phyloP scores from a whole-genome alignment of 2,113 vertebrate genomes.

The Geothlypis trichas region DNA sequence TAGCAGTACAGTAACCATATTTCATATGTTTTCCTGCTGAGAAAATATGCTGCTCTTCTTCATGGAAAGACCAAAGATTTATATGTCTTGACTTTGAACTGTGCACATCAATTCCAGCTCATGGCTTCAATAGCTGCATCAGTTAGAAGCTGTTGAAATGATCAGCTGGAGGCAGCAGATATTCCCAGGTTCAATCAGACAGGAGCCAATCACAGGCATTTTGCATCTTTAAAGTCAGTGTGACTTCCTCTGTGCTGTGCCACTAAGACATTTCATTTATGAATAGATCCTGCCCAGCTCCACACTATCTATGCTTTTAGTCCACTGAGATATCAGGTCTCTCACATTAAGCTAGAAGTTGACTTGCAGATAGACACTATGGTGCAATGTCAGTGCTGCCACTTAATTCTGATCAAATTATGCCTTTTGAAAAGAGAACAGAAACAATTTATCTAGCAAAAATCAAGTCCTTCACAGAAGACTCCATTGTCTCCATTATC shows the following conservation, averaged over 20 bases:
- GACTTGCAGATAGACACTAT: neutral
- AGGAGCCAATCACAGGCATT: neutral
- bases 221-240: neutral
- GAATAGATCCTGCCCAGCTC: neutral
- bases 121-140: constrained; percentile 5
- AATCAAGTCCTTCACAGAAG: neutral
- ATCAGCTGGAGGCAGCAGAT: constrained; percentile 42
- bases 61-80: constrained; percentile 32
- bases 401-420: neutral
- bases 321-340: neutral
- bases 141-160: constrained; percentile 6
- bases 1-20: neutral
- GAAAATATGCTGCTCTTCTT: constrained; percentile 35
- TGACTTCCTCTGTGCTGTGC: neutral
- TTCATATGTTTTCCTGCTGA: neutral
- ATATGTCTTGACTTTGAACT: constrained; percentile 22
- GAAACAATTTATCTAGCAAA: neutral
- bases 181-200: constrained; percentile 40
- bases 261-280: neutral
- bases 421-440: neutral
- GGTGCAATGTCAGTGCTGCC: neutral
- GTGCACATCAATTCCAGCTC: neutral
- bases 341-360: neutral
- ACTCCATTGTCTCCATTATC: neutral
- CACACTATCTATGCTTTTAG: neutral